Conservation (phyloP, 2,888 invertebrate genomes). For the Himalopsyche tibetana region DNA sequence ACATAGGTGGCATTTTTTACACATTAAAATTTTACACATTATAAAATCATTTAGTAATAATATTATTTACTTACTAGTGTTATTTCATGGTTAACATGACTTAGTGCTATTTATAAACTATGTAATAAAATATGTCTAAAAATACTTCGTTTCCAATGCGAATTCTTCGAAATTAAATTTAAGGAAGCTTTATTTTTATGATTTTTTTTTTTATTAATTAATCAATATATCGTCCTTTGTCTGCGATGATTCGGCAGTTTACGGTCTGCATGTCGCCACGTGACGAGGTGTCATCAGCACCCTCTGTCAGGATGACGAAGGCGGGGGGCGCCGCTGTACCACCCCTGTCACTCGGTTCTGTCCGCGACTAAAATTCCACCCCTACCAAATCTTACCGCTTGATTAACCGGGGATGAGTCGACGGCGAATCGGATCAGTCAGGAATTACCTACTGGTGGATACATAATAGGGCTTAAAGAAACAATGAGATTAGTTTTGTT, state of each 20-base stretch:
- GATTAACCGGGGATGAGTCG: slow-evolving; percentile 30
- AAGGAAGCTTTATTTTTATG: too few relatives aligned
- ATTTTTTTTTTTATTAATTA: too few relatives aligned
- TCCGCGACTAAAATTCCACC: slow-evolving; percentile 20
- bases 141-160: too few relatives aligned
- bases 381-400: slow-evolving; percentile 14
- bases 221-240: too few relatives aligned
- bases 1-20: too few relatives aligned
- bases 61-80: too few relatives aligned
- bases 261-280: not conserved
- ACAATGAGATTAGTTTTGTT: not conserved
- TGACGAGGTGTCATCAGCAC: slow-evolving; percentile 17
- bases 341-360: not conserved
- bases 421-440: not conserved
- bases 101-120: too few relatives aligned
- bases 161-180: too few relatives aligned
- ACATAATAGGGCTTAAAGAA: slow-evolving; percentile 2
- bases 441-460: slow-evolving; percentile 10
- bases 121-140: too few relatives aligned
- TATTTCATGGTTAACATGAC: too few relatives aligned
- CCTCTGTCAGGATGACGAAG: slow-evolving; percentile 2
- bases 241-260: not conserved
- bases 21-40: too few relatives aligned
- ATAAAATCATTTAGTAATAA: too few relatives aligned
- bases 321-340: not conserved